phyloP scores from a whole-genome alignment of 2,113 vertebrate genomes.

The Nipponia nippon region DNA sequence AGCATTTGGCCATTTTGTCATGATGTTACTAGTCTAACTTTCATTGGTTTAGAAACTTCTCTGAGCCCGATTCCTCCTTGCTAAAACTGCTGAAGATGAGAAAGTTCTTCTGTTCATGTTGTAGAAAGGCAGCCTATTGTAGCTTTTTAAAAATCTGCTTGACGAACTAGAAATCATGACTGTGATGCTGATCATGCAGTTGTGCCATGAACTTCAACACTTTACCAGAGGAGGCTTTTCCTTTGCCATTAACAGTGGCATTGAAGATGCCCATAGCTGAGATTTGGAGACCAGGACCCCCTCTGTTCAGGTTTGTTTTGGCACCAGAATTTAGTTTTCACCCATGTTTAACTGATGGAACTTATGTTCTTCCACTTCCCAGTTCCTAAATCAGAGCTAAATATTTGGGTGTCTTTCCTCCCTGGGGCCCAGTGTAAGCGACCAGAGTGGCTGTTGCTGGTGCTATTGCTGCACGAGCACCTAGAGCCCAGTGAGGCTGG shows the following conservation, averaged over 20 bases:
- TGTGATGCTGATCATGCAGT: not conserved
- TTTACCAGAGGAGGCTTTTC: not conserved
- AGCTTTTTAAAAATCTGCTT: not conserved
- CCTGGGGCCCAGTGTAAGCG: not conserved
- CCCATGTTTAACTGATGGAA: not conserved
- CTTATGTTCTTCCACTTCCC: not conserved
- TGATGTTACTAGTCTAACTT: not conserved
- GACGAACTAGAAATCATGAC: not conserved
- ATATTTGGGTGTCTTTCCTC: not conserved
- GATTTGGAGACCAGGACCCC: not conserved
- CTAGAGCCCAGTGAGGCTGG: too few relatives aligned
- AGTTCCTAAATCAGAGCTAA: not conserved
- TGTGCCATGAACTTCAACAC: not conserved
- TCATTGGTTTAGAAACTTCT: not conserved
- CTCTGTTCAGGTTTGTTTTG: not conserved
- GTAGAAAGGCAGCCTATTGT: not conserved
- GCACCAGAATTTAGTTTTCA: not conserved
- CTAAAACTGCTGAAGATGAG: not conserved
- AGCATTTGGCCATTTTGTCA: not conserved
- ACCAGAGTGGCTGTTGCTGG: not conserved
- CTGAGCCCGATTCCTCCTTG: not conserved
- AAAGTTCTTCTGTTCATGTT: not conserved
- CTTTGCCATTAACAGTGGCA: not conserved
- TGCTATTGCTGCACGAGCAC: not conserved
- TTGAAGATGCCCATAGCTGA: not conserved